Evolutionary conservation across 2,888 invertebrate genomes (phyloP).

Genomic region (Orgyia antiqua): DNA sequence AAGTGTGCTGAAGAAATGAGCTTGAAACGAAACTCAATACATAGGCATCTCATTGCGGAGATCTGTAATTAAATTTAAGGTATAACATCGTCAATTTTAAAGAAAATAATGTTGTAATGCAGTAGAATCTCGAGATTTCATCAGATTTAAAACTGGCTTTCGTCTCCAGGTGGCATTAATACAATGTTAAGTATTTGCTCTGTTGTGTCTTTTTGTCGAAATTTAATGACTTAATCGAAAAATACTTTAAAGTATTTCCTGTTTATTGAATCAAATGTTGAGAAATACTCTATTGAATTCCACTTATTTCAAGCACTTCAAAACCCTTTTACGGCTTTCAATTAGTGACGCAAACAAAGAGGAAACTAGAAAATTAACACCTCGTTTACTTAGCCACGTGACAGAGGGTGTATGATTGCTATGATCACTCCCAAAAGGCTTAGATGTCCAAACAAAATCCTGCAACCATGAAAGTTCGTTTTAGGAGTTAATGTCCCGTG

Average conservation of each 20-base stretch:
- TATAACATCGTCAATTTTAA: slow-evolving; percentile 29
- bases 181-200: slow-evolving; percentile 36
- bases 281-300: slow-evolving; percentile 17
- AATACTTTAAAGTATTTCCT: slow-evolving; percentile 10
- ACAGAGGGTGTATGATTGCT: slow-evolving; percentile 49
- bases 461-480: slow-evolving; percentile 45
- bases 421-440: slow-evolving; percentile 36
- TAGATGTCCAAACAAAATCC: slow-evolving; percentile 39
- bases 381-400: slow-evolving; percentile 52
- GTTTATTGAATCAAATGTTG: slow-evolving; percentile 9
- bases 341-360: slow-evolving; percentile 38
- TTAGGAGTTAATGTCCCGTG: slow-evolving; percentile 48
- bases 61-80: slow-evolving; percentile 31
- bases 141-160: slow-evolving; percentile 59
- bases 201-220: slow-evolving; percentile 25
- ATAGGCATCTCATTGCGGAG: no score
- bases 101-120: slow-evolving; percentile 17
- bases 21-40: slow-evolving; percentile 41
- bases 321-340: slow-evolving; percentile 27
- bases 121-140: slow-evolving; percentile 42
- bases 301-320: slow-evolving; percentile 21
- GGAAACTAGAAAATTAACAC: slow-evolving; percentile 45
- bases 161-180: slow-evolving; percentile 43
- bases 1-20: slow-evolving; percentile 45
- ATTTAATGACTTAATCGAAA: slow-evolving; percentile 10